Base-by-base conservation (phyloP, 37 sponge, comb jelly and placozoan genomes). In the Petrosia ficiformis region DNA sequence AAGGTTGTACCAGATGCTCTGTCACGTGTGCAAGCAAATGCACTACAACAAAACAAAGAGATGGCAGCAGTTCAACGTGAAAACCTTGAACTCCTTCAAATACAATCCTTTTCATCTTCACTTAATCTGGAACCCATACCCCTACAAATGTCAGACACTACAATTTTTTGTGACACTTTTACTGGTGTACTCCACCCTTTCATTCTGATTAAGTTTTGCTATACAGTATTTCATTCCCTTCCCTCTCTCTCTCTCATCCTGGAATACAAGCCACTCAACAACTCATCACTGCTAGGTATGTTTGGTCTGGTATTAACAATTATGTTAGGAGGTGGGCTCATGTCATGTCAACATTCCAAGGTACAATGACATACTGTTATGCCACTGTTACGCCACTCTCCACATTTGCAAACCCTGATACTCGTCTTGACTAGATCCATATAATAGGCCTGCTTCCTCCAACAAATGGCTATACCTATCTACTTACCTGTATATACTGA, bases 361-460 rank as follows among this genome's bases (percentile, higher is more conserved):
- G n/a, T n/a, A n/a, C n/a, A n/a, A n/a, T n/a, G n/a, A n/a, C n/a
- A n/a, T n/a, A n/a, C n/a, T n/a, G n/a, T 77, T 4, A 58, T 78
- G 1, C n/a, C n/a, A n/a, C n/a, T n/a, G n/a, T 77, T 4, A 58
- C 83, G 1, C 88, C 82, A 2, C 61, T 74, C 8, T 67, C 80
- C 5, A 73, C 76, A 0, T 79, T 79, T 38, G 22, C 71, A 3
- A 78, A 73, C 5, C 88, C 82, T 32, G 74, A 81, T 67, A 68
- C 42, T 28, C 60, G 82, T 4, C 82, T 87, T 57, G 82, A 77
- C 59, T 67, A 77, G 25, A 43, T 87, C 26, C 82, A 87, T 42
- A 52, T 87, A 41, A 83, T 88, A 31, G 89, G 89, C 24, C 83
- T 83, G 6, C 83, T 88, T 4, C 83, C 79, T 0, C 69, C 86